Percentiles rank a stretch among this genome's conserved stretches.
phyloP scores from a whole-genome alignment of 2,797 vertebrate genomes.

The Parauchenoglanis punctatus region DNA sequence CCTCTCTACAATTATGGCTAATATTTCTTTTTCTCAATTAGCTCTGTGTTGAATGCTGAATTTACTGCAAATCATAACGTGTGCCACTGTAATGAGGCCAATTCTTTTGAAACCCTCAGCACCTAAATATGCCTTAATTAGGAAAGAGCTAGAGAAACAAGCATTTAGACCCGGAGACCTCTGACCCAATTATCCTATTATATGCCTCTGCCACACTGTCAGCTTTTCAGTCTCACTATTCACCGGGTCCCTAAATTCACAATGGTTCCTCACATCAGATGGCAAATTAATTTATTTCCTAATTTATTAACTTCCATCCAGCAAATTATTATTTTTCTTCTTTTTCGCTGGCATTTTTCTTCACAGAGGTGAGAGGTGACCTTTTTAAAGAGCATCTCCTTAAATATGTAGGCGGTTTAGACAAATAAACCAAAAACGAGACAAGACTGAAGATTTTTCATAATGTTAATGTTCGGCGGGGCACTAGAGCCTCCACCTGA shows the following conservation, averaged over 20 bases:
- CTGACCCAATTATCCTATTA: slow-evolving; percentile 34
- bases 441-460: slow-evolving; percentile 7
- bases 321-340: slow-evolving; percentile 11
- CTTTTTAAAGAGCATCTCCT: slow-evolving; percentile 81
- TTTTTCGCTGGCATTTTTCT: slow-evolving; percentile 84
- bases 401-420: slow-evolving; percentile 50
- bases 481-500: background rate
- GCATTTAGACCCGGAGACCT: slow-evolving; percentile 1
- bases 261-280: background rate
- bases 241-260: slow-evolving; percentile 5
- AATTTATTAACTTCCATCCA: slow-evolving; percentile 45
- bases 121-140: slow-evolving; percentile 9
- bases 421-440: slow-evolving; percentile 40
- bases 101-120: slow-evolving; percentile 2
- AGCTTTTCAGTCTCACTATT: slow-evolving; percentile 33
- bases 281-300: slow-evolving; percentile 35
- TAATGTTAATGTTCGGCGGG: slow-evolving; percentile 18
- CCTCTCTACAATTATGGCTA: slow-evolving; percentile 20
- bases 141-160: slow-evolving; percentile 9
- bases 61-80: background rate
- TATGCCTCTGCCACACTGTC: background rate
- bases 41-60: background rate
- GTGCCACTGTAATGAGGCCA: background rate
- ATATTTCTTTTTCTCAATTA: slow-evolving; percentile 7
- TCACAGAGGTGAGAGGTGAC: slow-evolving; percentile 84